These are phyloP conservation scores for Bradypodion ventrale DNA, from an alignment of 2,797 vertebrate species.

Conservation along the genomic window DNA sequence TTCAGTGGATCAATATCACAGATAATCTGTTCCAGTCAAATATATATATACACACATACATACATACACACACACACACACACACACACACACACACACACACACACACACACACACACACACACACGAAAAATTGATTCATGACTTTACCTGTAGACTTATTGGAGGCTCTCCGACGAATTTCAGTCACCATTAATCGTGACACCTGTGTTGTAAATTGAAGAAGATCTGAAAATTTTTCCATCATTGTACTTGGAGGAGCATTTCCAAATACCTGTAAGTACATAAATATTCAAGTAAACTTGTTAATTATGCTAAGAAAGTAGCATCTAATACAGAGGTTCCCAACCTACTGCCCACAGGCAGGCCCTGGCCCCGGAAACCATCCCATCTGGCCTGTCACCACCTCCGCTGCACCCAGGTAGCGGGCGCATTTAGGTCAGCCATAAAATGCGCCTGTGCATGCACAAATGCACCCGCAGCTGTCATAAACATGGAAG, in stretches of 20 bases:
- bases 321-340: not conserved
- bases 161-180: constrained; percentile 95
- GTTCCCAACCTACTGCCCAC: no score
- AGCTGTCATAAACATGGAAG: no score
- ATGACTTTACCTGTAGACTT: constrained; percentile 91
- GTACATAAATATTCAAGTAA: constrained; percentile 33
- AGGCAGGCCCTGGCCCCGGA: no score
- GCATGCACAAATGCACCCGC: no score
- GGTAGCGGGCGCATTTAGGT: no score
- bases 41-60: no score
- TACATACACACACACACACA: no score
- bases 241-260: constrained; percentile 94
- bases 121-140: not conserved
- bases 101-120: no score
- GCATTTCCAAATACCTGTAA: constrained; percentile 93
- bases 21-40: not conserved
- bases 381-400: no score
- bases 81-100: no score
- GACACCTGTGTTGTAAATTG: constrained; percentile 99
- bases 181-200: constrained; percentile 97
- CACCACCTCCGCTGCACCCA: no score
- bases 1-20: not conserved
- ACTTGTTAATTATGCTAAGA: not conserved
- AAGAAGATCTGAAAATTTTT: constrained; percentile 97
- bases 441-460: no score